Evolutionary conservation across 2,888 invertebrate genomes (phyloP), one percentile per base, ranked within the genome.

Genomic region (Schrankia costaestrigalis): DNA sequence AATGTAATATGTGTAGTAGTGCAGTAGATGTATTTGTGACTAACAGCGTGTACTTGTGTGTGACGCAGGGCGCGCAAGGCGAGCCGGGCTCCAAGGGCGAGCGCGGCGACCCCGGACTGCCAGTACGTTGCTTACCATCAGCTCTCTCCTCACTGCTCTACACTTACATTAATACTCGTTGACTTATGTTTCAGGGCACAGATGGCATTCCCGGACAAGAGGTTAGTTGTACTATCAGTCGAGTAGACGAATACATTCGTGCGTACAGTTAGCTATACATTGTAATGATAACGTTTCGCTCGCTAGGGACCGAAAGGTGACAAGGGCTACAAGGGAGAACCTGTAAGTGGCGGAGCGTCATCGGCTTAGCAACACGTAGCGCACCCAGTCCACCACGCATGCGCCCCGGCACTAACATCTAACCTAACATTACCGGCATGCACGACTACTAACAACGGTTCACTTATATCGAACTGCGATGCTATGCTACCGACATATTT

Each of bases 181-280:
- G 29, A 30, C 42, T 38, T 35, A 35, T 30, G 33, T 91, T 92
- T 74, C 91, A 96, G 96, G 97, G 96, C 67, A 97, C 96, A 46
- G 96, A 97, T 80, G 96, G 96, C 70, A 97, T 97, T 75, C 96
- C 96, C 66, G 96, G 96, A 72, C 92, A 93, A 89, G 95, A 96
- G 93, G 94, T 95, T 90, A 88, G 83, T 71, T 46, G 25, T 29
- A 23, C 35, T 25, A 13, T 28, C 15, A 18, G 8, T 14, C 15
- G 11, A 13, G 24, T 25, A 8, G 7, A n/a, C 26, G 11, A 34
- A 27, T 23, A 42, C 14, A n/a, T 12, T 12, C 12, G 7, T 15
- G 11, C 25, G 5, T 21, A 13, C 13, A 11, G 13, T n/a, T 18
- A 13, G 22, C 9, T 9, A n/a, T 18, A n/a, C 6, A 30, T 18